Percentiles rank a stretch among this genome's conserved stretches.
phyloP scores from a whole-genome alignment of 2,888 invertebrate genomes.

The Cerastoderma edule region DNA sequence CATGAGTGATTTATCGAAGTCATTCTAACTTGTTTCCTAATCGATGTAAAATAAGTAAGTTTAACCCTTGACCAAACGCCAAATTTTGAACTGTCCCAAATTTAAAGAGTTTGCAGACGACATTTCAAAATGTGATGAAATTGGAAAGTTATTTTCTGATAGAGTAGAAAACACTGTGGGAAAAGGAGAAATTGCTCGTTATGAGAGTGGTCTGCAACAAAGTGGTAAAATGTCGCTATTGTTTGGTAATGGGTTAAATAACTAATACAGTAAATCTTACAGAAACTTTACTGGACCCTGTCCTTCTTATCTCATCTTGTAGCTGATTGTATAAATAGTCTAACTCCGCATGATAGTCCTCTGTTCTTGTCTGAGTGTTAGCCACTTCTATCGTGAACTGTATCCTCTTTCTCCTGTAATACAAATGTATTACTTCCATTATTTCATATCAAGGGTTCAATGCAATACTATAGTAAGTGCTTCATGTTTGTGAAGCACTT shows the following conservation, averaged over 20 bases:
- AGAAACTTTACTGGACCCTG: constrained; percentile 72
- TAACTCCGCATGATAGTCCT: constrained; percentile 74
- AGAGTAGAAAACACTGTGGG: neutral
- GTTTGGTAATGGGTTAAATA: neutral
- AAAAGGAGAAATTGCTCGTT: neutral
- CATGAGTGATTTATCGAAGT: too few species aligned
- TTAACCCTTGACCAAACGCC: too few species aligned
- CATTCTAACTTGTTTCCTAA: too few species aligned
- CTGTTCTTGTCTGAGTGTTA: constrained; percentile 70
- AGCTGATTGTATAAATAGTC: constrained; percentile 75
- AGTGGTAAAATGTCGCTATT: neutral
- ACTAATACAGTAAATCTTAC: constrained; percentile 50
- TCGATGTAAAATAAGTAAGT: too few species aligned
- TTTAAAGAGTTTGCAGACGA: neutral
- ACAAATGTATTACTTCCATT: constrained; percentile 12
- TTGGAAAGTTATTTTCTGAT: too few species aligned
- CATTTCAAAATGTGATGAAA: neutral
- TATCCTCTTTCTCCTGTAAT: constrained; percentile 68
- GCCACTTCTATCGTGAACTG: constrained; percentile 75
- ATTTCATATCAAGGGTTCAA: too few species aligned
- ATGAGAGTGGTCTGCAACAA: neutral
- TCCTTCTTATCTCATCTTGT: constrained; percentile 74
- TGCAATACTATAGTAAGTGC: too few species aligned
- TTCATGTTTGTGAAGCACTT: too few species aligned
- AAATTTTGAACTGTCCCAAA: too few species aligned